These are phyloP conservation scores for Chromobotia macracanthus DNA, from an alignment of 2,797 vertebrate genomes.

Conservation along the genomic window DNA sequence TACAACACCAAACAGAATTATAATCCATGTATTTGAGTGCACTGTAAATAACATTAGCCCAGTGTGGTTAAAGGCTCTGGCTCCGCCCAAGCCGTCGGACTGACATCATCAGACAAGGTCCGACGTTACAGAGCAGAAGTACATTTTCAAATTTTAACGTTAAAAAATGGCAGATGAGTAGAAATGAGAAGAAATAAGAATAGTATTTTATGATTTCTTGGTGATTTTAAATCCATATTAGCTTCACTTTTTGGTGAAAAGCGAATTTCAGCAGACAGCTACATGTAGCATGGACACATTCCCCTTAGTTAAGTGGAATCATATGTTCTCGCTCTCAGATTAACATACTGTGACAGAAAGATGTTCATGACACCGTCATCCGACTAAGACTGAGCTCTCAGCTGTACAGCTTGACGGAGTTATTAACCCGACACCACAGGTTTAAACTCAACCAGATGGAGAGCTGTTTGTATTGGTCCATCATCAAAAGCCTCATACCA, in stretches of 20 bases:
- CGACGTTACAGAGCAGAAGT: too few relatives aligned
- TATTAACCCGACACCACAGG: slow-evolving; percentile 56
- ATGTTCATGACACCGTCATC: slow-evolving; percentile 50
- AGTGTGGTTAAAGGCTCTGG: not conserved
- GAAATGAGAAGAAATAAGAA: too few relatives aligned
- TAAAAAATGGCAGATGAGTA: too few relatives aligned
- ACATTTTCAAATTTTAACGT: too few relatives aligned
- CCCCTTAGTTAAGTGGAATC: slow-evolving; percentile 53
- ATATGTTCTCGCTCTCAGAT: slow-evolving; percentile 45
- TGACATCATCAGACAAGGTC: too few relatives aligned
- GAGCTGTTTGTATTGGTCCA: slow-evolving; percentile 53
- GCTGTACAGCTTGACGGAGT: slow-evolving; percentile 55
- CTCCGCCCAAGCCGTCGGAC: too few relatives aligned
- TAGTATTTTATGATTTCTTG: too few relatives aligned
- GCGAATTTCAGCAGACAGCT: slow-evolving; percentile 15
- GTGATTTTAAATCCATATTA: slow-evolving; percentile 7
- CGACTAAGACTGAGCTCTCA: slow-evolving; percentile 56
- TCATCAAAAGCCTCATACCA: slow-evolving; percentile 40
- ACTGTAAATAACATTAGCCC: not conserved
- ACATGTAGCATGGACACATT: not conserved
- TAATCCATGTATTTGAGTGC: too few relatives aligned
- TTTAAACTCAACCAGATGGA: slow-evolving; percentile 67
- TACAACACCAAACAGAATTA: too few relatives aligned
- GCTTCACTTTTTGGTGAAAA: not conserved
- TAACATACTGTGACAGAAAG: slow-evolving; percentile 57